phyloP scores from a whole-genome alignment of 2,888 invertebrate species.

The Lobophora halterata region DNA sequence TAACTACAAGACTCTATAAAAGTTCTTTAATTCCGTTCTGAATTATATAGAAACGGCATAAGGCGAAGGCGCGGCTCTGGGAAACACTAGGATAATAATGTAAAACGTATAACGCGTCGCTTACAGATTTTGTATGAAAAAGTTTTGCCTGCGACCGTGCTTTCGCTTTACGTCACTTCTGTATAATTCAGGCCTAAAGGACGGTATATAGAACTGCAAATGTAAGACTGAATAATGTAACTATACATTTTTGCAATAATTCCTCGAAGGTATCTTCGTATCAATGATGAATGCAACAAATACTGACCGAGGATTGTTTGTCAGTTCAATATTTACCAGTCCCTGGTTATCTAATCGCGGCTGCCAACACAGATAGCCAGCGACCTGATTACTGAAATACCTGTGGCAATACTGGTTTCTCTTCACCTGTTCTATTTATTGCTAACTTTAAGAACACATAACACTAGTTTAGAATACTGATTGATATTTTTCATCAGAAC shows the following conservation, averaged over 20 bases:
- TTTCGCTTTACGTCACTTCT: too few relatives aligned
- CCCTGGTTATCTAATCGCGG: slow-evolving; percentile 69
- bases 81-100: too few relatives aligned
- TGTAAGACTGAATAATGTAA: slow-evolving; percentile 1
- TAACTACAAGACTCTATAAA: too few relatives aligned
- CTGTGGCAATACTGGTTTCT: slow-evolving; percentile 56
- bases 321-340: slow-evolving; percentile 67
- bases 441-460: slow-evolving; percentile 28
- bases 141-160: too few relatives aligned
- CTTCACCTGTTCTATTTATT: slow-evolving; percentile 67
- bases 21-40: too few relatives aligned
- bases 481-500: slow-evolving; percentile 10
- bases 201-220: too few relatives aligned
- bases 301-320: slow-evolving; percentile 58
- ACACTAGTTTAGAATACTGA: too few relatives aligned
- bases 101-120: too few relatives aligned
- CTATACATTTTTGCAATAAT: neutral
- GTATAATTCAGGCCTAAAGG: too few relatives aligned
- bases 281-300: slow-evolving; percentile 38
- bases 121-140: too few relatives aligned
- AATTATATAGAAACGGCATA: too few relatives aligned
- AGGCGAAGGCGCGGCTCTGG: too few relatives aligned
- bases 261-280: slow-evolving; percentile 27
- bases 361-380: slow-evolving; percentile 69
- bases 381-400: slow-evolving; percentile 75